These are phyloP conservation scores for Lophius piscatorius DNA, from an alignment of 2,113 vertebrate genomes.

Conservation along the genomic window DNA sequence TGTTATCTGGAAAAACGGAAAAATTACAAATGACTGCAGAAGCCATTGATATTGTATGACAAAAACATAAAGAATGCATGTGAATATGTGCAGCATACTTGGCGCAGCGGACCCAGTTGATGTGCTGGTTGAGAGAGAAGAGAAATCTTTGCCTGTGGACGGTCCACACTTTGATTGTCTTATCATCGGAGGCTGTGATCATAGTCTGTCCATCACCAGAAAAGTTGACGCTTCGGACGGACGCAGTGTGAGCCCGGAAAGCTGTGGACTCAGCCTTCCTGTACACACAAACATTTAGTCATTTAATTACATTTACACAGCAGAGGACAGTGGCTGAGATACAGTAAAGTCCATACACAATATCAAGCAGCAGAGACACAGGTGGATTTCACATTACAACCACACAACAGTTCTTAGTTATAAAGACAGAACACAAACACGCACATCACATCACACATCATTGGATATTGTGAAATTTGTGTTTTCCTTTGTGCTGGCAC, in stretches of 20 bases:
- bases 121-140: constrained; percentile 93
- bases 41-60: neutral
- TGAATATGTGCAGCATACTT: constrained; percentile 77
- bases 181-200: constrained; percentile 95
- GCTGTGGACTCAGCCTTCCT: constrained; percentile 93
- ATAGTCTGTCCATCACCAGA: constrained; percentile 90
- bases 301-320: too few species aligned
- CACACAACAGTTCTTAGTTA: too few species aligned
- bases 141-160: constrained; percentile 96
- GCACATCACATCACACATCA: constrained; percentile 3
- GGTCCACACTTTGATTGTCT: constrained; percentile 94
- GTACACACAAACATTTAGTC: constrained; percentile 11
- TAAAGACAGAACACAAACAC: constrained; percentile 1
- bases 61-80: neutral
- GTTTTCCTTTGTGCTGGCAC: constrained; percentile 9
- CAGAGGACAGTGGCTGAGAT: too few species aligned
- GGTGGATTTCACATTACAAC: too few species aligned
- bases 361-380: too few species aligned
- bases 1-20: neutral
- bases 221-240: constrained; percentile 92
- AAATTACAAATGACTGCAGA: neutral
- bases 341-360: too few species aligned
- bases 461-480: constrained; percentile 14
- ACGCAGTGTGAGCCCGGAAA: constrained; percentile 91
- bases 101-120: constrained; percentile 99